These are phyloP conservation scores for Neuroscelio doddi DNA, from an alignment of 2,888 invertebrate genomes.

Conservation along the genomic window DNA sequence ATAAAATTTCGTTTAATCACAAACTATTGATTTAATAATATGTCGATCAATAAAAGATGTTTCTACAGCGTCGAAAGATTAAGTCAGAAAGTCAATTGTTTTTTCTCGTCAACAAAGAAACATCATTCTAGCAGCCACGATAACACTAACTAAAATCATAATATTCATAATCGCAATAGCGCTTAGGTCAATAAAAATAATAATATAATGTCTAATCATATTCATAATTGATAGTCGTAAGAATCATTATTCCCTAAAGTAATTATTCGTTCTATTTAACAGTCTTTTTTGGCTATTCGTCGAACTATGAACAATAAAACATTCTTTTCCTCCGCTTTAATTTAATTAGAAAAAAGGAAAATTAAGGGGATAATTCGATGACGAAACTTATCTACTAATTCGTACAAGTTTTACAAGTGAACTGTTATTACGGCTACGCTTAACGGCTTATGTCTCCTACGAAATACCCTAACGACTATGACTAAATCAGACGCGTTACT, in stretches of 20 bases:
- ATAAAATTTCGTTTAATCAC: too few relatives aligned
- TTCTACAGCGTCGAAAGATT: background rate
- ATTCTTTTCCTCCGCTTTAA: constrained; percentile 45
- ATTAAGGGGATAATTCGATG: background rate
- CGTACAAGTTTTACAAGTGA: constrained; percentile 4
- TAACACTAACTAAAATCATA: constrained; percentile 30
- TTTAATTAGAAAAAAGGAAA: constrained; percentile 23
- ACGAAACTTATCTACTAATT: background rate
- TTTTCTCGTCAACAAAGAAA: constrained; percentile 29
- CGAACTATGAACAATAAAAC: constrained; percentile 66
- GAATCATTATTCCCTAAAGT: constrained; percentile 63
- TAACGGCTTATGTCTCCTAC: constrained; percentile 33
- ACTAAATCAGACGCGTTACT: constrained; percentile 51
- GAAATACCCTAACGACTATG: constrained; percentile 51
- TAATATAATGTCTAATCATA: constrained; percentile 52
- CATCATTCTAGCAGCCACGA: constrained; percentile 39
- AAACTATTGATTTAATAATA: too few relatives aligned
- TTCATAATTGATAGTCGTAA: constrained; percentile 49
- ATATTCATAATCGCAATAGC: background rate
- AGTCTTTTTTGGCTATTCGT: constrained; percentile 69
- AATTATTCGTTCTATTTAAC: constrained; percentile 65
- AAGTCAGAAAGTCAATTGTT: constrained; percentile 26
- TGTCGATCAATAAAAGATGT: too few relatives aligned
- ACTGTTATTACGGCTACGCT: background rate
- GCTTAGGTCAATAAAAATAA: constrained; percentile 55